Percentiles rank a stretch among this genome's conserved stretches.
phyloP scores from a whole-genome alignment of 2,113 vertebrate species.

The Anser cygnoides region DNA sequence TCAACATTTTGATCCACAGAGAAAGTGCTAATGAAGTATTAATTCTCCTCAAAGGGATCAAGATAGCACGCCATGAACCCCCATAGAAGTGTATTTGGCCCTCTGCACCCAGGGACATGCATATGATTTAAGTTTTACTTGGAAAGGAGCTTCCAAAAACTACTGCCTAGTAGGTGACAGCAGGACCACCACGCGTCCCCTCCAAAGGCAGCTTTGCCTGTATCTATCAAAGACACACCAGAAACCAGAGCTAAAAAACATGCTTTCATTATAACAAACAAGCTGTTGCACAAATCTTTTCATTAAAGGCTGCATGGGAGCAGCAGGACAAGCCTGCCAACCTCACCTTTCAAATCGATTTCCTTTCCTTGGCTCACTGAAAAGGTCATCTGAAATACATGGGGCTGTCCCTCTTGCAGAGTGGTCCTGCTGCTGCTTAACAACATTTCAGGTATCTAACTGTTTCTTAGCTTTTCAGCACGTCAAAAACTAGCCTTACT shows the following conservation, averaged over 20 bases:
- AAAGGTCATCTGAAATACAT: not conserved
- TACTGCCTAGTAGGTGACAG: too few species aligned
- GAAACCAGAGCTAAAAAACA: not conserved
- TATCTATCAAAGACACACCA: not conserved
- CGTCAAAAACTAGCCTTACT: not conserved
- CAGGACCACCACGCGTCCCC: not conserved
- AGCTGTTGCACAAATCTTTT: not conserved
- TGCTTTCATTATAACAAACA: not conserved
- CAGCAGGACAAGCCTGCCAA: not conserved
- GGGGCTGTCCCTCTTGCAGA: not conserved
- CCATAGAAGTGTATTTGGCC: not conserved
- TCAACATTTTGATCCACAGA: not conserved
- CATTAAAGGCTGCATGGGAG: not conserved
- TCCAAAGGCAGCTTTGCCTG: not conserved
- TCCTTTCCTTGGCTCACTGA: not conserved
- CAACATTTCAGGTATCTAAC: not conserved
- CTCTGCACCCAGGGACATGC: not conserved
- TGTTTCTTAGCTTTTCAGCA: not conserved
- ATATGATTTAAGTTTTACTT: not conserved
- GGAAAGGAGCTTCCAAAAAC: not conserved
- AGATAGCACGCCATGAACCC: too few species aligned
- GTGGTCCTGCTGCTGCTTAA: not conserved
- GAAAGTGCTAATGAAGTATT: not conserved
- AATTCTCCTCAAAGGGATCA: not conserved
- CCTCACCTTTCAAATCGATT: not conserved